Evolutionary conservation across 1,140 invertebrate genomes (phyloP), one percentile per base, ranked within the genome.

Genomic region (Magallana ariakensis): DNA sequence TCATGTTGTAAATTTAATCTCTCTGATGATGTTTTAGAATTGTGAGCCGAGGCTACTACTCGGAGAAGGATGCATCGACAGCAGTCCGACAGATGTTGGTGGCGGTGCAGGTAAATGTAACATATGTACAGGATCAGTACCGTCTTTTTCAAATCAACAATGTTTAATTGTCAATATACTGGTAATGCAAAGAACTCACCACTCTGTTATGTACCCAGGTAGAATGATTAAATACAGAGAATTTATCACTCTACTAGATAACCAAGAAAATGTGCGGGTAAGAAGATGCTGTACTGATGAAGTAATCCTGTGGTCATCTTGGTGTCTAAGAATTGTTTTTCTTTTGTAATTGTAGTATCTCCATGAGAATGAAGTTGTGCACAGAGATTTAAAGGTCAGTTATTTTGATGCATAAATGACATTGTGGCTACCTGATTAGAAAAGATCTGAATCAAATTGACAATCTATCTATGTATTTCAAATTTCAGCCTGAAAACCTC

Each of bases 401-500:
- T 15, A 60, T 46, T 46, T 4, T 2, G 33, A 46, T 4, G 5
- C 33, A 46, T 46, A 46, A 46, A 46, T 46, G 1, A 46, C 5
- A 46, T 46, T 46, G 33, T 46, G 33, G 33, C 2, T 46, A 1
- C 5, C 33, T 46, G 33, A 3, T 46, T 46, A 46, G 33, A 46
- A 46, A 46, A 46, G 33, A 46, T 46, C 33, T 46, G 33, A 46
- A 46, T 46, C 2, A 46, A 46, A 46, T 46, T 46, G 33, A 46
- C 33, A 46, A 46, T 46, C 33, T 46, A 0, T 46, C 33, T 46
- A 46, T 46, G 33, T 46, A 60, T n/a, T 80, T 85, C 75, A 81
- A 86, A 87, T 92, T 93, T 57, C 90, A 94, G 92, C 95, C 95
- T 80, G 95, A 96, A 93, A 96, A 95, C 85, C 92, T 96, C 26